Base-by-base conservation (phyloP, 1,140 invertebrate genomes). In the Coelopa frigida region DNA sequence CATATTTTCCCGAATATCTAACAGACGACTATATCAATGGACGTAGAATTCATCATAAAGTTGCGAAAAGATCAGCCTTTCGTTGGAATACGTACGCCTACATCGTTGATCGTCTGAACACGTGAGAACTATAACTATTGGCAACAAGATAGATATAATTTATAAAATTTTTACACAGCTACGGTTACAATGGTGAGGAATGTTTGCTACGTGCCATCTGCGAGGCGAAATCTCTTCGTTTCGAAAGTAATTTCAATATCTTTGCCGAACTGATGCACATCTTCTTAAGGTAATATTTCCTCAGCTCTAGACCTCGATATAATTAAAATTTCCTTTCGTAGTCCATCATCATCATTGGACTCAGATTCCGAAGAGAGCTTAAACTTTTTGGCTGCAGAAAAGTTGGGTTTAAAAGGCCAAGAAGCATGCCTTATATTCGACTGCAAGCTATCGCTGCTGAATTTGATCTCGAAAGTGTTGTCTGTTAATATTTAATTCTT, bases 51-150 rank as follows among this genome's bases (percentile, higher is more conserved):
- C 27, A 41, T 18, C 15, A 33, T 23, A 40, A 8, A 4, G 8
- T 14, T 3, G 18, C 26, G 22, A 42, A 31, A 35, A 10, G 27
- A 40, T 50, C 47, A 1, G 33, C 44, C 0, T 8, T 62, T 21
- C 54, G 59, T 17, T 62, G 59, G 59, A 37, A 50, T 35, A 49
- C 59, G n/a, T 62, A 62, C 21, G 46, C 43, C 1, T 53, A 53
- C 14, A 38, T 60, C 11, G 55, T 53, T n/a, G 38, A 62, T 18
- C 54, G 52, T 32, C 32, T 62, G 14, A 29, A 57, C 15, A 45
- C 56, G 59, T 60, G 20, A 49, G 47, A 42, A 12, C 7, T n/a
- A 24, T 10, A 44, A 23, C 17, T 6, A 22, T 32, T 26, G 26
- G 12, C 21, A 40, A 40, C 3, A 24, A 5, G 7, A 41, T 24